Percentiles rank a stretch among this genome's conserved stretches.
These are phyloP conservation scores for Deilephila elpenor DNA, from an alignment of 2,888 invertebrate species.

Conservation along the genomic window DNA sequence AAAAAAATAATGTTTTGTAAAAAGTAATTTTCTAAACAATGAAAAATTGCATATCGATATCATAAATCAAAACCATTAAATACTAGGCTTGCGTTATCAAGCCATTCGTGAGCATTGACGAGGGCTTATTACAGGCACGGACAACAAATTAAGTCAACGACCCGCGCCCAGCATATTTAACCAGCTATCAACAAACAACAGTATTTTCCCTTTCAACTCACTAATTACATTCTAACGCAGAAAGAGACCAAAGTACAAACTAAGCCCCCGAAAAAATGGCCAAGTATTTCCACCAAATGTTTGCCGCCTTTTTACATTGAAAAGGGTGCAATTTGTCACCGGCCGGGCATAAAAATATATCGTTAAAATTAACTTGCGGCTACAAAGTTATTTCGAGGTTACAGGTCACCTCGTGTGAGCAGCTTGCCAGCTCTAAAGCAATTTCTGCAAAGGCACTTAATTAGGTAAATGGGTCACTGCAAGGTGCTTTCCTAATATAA, in stretches of 20 bases:
- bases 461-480: slow-evolving; percentile 19
- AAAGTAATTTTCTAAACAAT: not conserved
- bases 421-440: slow-evolving; percentile 4
- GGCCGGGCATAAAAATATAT: slow-evolving; percentile 14
- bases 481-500: not conserved
- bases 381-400: slow-evolving; percentile 17
- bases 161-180: not conserved
- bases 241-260: not conserved
- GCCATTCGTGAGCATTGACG: not conserved
- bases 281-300: slow-evolving; percentile 1
- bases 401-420: slow-evolving; percentile 16
- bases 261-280: not conserved
- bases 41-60: not conserved
- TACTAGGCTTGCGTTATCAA: not conserved
- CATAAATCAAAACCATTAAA: not conserved
- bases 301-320: slow-evolving; percentile 9
- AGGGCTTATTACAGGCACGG: slow-evolving; percentile 1
- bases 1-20: not conserved
- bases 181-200: not conserved
- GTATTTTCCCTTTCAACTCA: not conserved
- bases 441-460: slow-evolving; percentile 17
- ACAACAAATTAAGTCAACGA: not conserved
- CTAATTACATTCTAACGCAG: not conserved
- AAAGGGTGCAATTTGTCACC: slow-evolving; percentile 9
- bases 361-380: slow-evolving; percentile 14